Conservation (phyloP, 2,113 vertebrate species). For the Dendropsophus ebraccatus region DNA sequence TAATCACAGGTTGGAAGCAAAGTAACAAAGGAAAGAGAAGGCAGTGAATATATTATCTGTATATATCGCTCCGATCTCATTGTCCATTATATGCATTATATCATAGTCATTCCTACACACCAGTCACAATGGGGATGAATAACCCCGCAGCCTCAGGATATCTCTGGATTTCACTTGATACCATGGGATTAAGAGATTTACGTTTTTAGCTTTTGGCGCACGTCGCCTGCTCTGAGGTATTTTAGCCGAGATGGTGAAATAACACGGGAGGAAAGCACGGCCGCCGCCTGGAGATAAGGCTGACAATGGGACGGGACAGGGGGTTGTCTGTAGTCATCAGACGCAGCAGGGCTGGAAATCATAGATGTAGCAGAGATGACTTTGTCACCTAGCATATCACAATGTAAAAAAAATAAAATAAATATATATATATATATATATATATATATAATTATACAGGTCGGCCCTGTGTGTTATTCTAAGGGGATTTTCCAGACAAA, state of each 20-base stretch:
- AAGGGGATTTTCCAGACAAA: no score
- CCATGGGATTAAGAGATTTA: slow-evolving; percentile 2
- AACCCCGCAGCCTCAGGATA: background rate
- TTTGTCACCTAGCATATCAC: background rate
- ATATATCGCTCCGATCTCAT: background rate
- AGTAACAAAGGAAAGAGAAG: background rate
- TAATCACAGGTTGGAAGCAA: slow-evolving; percentile 17
- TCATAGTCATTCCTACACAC: background rate
- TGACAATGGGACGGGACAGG: background rate
- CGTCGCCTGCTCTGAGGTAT: background rate
- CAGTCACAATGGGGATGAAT: background rate
- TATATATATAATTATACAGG: no score
- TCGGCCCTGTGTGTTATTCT: no score
- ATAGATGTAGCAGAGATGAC: background rate
- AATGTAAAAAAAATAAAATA: no score
- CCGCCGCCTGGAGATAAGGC: background rate
- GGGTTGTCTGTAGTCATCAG: background rate
- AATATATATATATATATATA: no score
- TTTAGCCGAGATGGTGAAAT: background rate
- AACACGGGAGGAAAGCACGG: background rate
- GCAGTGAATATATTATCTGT: background rate
- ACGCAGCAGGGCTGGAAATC: background rate
- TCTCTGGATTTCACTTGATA: background rate
- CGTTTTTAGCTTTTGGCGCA: background rate
- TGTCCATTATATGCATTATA: background rate